These are phyloP conservation scores for Cynoglossus semilaevis DNA, from an alignment of 2,113 vertebrate genomes.

Conservation along the genomic window DNA sequence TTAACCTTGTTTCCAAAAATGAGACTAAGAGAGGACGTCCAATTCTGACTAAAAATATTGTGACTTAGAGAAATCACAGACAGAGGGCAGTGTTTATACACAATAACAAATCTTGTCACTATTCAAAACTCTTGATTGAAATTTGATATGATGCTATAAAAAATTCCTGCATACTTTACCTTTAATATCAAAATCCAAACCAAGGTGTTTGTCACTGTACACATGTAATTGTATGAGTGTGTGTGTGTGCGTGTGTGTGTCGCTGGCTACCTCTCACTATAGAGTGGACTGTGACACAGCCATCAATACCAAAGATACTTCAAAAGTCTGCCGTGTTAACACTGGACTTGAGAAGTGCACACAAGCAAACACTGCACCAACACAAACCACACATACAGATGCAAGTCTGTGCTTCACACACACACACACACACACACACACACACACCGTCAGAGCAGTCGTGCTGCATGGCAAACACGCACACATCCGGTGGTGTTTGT, in stretches of 20 bases:
- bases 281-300: conserved; percentile 87
- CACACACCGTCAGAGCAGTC: conserved; percentile 60
- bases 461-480: conserved; percentile 65
- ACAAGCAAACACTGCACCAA: conserved; percentile 29
- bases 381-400: conserved; percentile 28
- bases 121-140: no score
- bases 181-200: no score
- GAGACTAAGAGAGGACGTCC: no score
- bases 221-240: neutral
- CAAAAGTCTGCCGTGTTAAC: conserved; percentile 70
- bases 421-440: conserved; percentile 48
- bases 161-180: no score
- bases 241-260: conserved; percentile 70
- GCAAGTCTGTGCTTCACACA: conserved; percentile 17
- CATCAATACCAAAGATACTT: conserved; percentile 96
- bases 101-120: no score
- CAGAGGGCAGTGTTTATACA: no score
- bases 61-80: no score
- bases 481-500: conserved; percentile 51
- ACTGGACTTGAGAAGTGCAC: conserved; percentile 47
- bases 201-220: no score
- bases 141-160: no score
- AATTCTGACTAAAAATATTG: no score
- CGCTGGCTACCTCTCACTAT: conserved; percentile 91
- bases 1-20: no score